A percentile compares a stretch with the other conserved stretches of the same genome.
Conservation (phyloP, 2,797 vertebrate genomes). For the Myiothlypis coronata region DNA sequence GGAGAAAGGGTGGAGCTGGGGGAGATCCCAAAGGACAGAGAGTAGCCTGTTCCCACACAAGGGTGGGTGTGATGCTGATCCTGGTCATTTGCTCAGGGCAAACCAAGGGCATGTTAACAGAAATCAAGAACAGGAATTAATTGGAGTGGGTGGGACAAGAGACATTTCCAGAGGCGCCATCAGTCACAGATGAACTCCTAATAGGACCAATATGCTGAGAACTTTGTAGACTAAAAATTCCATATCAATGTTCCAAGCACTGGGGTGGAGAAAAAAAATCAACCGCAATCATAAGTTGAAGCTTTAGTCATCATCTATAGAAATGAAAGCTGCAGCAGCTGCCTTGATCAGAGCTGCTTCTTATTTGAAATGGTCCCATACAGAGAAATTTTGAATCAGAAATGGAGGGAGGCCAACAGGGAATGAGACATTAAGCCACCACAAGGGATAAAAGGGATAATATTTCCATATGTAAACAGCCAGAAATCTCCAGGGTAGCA, state of each 20-base stretch:
- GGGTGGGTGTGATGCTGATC: not conserved
- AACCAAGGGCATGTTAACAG: not conserved
- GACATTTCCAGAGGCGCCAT: not conserved
- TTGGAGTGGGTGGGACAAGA: not conserved
- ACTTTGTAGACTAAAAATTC: not conserved
- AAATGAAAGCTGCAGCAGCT: not conserved
- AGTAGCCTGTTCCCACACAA: conserved; percentile 17
- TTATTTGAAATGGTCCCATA: not conserved
- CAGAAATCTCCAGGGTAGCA: not conserved
- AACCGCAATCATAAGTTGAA: not conserved
- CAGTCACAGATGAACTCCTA: not conserved
- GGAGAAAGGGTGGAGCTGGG: not conserved
- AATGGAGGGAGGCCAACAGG: not conserved
- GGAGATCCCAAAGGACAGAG: conserved; percentile 10
- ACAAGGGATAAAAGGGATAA: conserved; percentile 12
- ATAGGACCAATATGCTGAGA: not conserved
- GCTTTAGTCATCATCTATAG: not conserved
- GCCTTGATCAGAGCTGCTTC: not conserved
- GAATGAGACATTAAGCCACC: conserved; percentile 13
- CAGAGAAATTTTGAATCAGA: conserved; percentile 35
- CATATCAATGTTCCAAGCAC: not conserved
- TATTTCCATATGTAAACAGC: not conserved
- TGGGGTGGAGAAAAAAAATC: not conserved
- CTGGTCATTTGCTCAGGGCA: not conserved
- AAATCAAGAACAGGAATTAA: not conserved